Conservation (phyloP, 2,113 vertebrate species). For the Phrynosoma platyrhinos region DNA sequence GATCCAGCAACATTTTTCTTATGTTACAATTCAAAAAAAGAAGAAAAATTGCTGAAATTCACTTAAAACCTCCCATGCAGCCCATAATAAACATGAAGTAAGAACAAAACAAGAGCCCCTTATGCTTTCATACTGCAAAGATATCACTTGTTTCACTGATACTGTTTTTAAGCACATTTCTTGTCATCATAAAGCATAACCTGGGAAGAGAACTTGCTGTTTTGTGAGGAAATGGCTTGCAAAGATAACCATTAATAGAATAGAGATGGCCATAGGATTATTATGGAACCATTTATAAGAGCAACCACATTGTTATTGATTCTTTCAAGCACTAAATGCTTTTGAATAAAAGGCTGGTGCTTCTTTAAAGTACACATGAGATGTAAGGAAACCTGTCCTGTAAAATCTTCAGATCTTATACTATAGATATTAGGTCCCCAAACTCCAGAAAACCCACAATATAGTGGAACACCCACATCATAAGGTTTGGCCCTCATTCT, state of each 20-base stretch:
- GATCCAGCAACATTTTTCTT: not conserved
- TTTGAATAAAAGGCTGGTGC: constrained; percentile 15
- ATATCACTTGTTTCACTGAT: not conserved
- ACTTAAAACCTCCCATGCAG: not conserved
- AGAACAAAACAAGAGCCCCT: not conserved
- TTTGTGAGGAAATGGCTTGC: constrained; percentile 28
- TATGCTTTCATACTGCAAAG: not conserved
- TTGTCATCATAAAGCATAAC: constrained; percentile 15
- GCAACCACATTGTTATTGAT: constrained; percentile 9
- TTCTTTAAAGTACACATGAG: constrained; percentile 2
- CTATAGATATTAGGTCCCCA: not conserved
- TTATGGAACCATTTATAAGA: constrained; percentile 18
- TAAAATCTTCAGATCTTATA: not conserved
- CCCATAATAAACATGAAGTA: not conserved
- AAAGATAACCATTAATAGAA: constrained; percentile 16
- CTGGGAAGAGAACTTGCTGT: not conserved
- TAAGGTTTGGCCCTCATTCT: not conserved
- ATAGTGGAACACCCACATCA: not conserved
- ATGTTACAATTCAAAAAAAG: not conserved
- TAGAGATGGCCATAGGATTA: not conserved
- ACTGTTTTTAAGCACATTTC: constrained; percentile 20
- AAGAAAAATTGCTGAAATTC: not conserved
- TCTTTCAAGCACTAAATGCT: constrained; percentile 20
- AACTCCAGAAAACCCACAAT: not conserved
- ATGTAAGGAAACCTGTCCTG: not conserved